phyloP scores from a whole-genome alignment of 2,888 invertebrate species.

The Morpho helenor region DNA sequence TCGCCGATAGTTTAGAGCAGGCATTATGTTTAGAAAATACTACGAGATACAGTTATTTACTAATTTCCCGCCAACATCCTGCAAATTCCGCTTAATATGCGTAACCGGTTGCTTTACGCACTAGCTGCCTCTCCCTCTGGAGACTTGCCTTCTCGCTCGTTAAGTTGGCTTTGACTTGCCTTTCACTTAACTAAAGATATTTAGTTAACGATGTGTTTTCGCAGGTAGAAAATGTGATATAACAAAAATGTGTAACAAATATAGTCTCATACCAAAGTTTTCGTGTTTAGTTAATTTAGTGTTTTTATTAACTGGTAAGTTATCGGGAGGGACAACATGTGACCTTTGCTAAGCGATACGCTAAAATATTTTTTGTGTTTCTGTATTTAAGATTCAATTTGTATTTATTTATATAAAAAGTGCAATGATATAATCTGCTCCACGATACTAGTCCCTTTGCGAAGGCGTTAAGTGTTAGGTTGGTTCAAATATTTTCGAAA shows the following conservation, averaged over 20 bases:
- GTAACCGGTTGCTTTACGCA: conserved; percentile 30
- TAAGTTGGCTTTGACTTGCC: conserved; percentile 45
- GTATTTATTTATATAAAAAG: no score
- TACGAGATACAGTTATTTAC: background rate
- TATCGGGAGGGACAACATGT: background rate
- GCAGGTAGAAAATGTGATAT: conserved; percentile 30
- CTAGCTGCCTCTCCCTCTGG: conserved; percentile 38
- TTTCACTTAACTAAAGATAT: conserved; percentile 53
- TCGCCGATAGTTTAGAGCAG: background rate
- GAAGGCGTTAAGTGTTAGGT: no score
- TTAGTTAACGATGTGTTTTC: conserved; percentile 10
- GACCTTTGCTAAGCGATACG: background rate
- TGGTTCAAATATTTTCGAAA: no score
- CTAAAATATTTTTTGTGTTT: background rate
- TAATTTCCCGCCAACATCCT: background rate
- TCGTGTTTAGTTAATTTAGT: conserved; percentile 48
- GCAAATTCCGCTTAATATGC: conserved; percentile 12
- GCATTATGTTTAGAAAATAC: background rate
- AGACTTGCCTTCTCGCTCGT: conserved; percentile 39
- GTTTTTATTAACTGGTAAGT: conserved; percentile 44
- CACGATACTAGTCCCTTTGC: no score
- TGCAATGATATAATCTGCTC: no score
- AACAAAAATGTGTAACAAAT: conserved; percentile 40
- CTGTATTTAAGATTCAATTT: no score
- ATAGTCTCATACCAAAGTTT: conserved; percentile 65